These are phyloP conservation scores for Myrmecophaga tridactyla DNA, from an alignment of 2,113 vertebrate genomes.

Conservation along the genomic window DNA sequence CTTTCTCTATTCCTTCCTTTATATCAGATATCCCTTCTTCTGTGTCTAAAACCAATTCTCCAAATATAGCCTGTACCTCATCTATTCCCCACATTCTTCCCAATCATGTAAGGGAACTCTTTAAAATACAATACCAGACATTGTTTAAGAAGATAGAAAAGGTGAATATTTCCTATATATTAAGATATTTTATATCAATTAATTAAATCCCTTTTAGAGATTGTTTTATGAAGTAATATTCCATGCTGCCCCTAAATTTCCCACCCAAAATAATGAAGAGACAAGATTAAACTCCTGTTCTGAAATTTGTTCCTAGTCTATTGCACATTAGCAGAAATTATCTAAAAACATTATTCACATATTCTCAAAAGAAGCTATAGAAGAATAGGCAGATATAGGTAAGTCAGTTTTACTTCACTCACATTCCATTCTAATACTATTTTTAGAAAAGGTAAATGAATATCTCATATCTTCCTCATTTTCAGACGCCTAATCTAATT, in stretches of 20 bases:
- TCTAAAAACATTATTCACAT: not conserved
- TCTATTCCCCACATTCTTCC: not conserved
- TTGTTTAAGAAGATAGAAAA: not conserved
- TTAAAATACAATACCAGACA: not conserved
- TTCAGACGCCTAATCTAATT: not conserved
- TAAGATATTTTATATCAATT: not conserved
- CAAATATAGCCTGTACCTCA: not conserved
- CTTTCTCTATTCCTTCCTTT: not conserved
- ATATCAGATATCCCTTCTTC: not conserved
- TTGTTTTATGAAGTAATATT: not conserved
- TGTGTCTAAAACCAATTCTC: not conserved
- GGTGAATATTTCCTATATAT: not conserved
- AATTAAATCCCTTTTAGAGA: not conserved
- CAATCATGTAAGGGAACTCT: not conserved
- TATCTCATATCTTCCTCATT: not conserved
- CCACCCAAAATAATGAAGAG: not conserved
- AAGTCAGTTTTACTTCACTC: constrained; percentile 2
- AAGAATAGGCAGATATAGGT: not conserved
- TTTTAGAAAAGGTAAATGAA: not conserved
- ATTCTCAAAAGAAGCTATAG: not conserved
- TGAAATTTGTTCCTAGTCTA: not conserved
- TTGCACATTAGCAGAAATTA: not conserved
- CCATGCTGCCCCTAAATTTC: not conserved
- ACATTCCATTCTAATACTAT: not conserved
- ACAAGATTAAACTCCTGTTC: not conserved